phyloP scores from a whole-genome alignment of 1,140 invertebrate species.

The Mylabris phalerata region DNA sequence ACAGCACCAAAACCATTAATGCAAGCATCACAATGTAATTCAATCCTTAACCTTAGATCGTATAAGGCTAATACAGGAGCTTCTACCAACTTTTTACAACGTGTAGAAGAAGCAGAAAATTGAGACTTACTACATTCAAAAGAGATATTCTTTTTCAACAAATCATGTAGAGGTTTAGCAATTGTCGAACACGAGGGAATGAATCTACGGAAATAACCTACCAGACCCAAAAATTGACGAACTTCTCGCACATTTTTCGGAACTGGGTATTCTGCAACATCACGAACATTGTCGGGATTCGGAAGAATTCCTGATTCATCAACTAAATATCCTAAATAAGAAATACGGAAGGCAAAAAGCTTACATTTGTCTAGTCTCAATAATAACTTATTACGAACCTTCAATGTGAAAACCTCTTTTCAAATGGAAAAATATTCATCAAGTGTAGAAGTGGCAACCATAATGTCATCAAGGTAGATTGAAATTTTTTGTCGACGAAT shows the following conservation, averaged over 20 bases:
- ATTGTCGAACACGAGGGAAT: constrained; percentile 31
- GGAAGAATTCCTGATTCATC: background rate
- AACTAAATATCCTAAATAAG: background rate
- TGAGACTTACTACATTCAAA: constrained; percentile 33
- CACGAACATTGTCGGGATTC: constrained; percentile 23
- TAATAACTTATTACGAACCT: no score
- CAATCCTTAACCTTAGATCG: constrained; percentile 22
- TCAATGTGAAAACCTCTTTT: no score
- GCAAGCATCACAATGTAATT: constrained; percentile 34
- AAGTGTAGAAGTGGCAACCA: no score
- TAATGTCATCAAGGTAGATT: no score
- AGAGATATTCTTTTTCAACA: constrained; percentile 27
- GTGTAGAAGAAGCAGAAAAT: constrained; percentile 17
- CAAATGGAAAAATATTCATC: no score
- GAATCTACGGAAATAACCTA: constrained; percentile 36
- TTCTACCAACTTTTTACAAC: constrained; percentile 16
- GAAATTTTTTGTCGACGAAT: no score
- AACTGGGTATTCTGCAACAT: constrained; percentile 27
- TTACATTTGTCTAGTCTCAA: no score
- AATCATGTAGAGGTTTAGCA: constrained; percentile 29
- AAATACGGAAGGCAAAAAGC: no score
- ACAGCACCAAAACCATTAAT: constrained; percentile 26
- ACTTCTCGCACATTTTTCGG: constrained; percentile 30
- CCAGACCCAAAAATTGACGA: constrained; percentile 35
- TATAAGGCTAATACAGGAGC: constrained; percentile 28